Evolutionary conservation across 2,888 invertebrate species (phyloP), one percentile per base, ranked within the genome.

Genomic region (Agrilus mali): DNA sequence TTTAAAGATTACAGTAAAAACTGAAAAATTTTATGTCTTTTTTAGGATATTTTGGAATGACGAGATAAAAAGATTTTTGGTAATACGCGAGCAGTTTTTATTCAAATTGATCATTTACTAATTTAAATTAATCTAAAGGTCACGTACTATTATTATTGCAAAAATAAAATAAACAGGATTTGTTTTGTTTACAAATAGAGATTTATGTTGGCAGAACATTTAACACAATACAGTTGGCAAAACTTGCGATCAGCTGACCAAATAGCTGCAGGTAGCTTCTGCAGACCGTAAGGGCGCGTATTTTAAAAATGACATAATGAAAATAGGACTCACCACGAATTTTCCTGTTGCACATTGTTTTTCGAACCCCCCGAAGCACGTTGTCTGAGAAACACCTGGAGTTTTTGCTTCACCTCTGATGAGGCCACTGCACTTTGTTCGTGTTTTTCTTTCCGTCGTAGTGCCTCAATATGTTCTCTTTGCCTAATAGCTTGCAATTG

Each of bases 341-440:
- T 66, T 37, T 67, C 66, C 44, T 64, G 59, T 44, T 61, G 57
- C 49, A 60, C 56, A 41, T 55, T 52, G 50, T 63, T 63, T 47
- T 54, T 57, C 41, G 64, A 62, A 51, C 59, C 58, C 22, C 65
- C 66, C 45, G 65, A 65, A 43, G 65, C 63, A 46, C 66, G 56
- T 51, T 67, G 66, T 47, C 61, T 54, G 40, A 67, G 56, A 53
- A 67, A 67, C 48, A 85, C 90, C 77, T 92, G 92, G 56, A 95
- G 74, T 61, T 90, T 88, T 71, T 92, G 92, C 67, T 95, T 96
- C 61, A 96, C 96, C 70, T 94, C 94, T 16, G 88, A 84, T 52
- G 94, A 95, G 52, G 96, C 95, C 60, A 93, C 86, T 44, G 95
- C 95, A 70, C 93, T 93, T 71, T 92, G 90, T 66, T 93, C 92